A percentile compares a stretch with the other conserved stretches of the same genome.
Conservation (phyloP, 2,113 vertebrate species). For the Phycodurus eques region DNA sequence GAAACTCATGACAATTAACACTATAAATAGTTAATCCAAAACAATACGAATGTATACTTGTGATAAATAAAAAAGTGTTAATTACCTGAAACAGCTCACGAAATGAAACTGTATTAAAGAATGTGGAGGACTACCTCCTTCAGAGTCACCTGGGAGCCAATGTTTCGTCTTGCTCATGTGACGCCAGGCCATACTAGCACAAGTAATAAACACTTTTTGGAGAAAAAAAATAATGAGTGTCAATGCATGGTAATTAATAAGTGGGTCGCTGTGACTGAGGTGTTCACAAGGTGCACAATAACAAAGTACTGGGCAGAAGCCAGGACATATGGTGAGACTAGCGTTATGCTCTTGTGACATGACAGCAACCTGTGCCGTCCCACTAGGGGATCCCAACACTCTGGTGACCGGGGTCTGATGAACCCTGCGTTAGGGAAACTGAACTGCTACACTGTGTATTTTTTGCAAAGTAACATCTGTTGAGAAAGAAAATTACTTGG, state of each 20-base stretch:
- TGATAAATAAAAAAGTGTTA: background rate
- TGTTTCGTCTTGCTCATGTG: constrained; percentile 62
- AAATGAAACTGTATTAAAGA: constrained; percentile 15
- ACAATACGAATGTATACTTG: constrained; percentile 4
- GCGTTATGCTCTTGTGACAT: constrained; percentile 66
- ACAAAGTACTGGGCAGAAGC: constrained; percentile 70
- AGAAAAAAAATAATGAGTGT: constrained; percentile 77
- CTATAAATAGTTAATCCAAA: background rate
- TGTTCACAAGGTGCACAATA: constrained; percentile 75
- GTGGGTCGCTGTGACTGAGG: constrained; percentile 69
- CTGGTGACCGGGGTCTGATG: constrained; percentile 46
- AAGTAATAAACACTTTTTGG: constrained; percentile 82
- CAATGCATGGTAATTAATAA: constrained; percentile 78
- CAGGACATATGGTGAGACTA: constrained; percentile 75
- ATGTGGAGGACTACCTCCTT: constrained; percentile 11
- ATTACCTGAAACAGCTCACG: constrained; percentile 3
- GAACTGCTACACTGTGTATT: constrained; percentile 30
- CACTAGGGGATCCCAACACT: constrained; percentile 67
- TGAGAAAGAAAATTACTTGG: constrained; percentile 1
- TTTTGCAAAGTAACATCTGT: constrained; percentile 4
- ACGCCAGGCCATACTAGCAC: constrained; percentile 54
- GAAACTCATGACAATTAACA: constrained; percentile 30
- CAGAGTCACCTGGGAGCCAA: constrained; percentile 25
- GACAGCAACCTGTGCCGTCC: constrained; percentile 73
- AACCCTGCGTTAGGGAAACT: constrained; percentile 35